phyloP scores from a whole-genome alignment of 1,140 invertebrate genomes.

The Branchinecta lynchi region DNA sequence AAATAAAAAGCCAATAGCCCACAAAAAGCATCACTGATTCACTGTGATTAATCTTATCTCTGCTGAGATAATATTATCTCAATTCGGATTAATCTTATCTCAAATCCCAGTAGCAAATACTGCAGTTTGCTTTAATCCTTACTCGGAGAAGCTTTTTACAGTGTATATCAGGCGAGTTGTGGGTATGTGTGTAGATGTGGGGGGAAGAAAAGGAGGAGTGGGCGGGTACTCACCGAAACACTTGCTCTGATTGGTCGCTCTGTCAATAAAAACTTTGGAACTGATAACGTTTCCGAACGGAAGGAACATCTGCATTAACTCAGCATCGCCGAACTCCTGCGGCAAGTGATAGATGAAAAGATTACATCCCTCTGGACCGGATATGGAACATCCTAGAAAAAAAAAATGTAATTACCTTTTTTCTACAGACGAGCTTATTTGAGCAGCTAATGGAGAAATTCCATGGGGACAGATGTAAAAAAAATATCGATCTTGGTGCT shows the following conservation, averaged over 20 bases:
- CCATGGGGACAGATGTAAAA: conserved; percentile 13
- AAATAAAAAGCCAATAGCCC: too few relatives aligned
- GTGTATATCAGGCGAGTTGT: too few relatives aligned
- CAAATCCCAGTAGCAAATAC: too few relatives aligned
- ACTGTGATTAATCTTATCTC: too few relatives aligned
- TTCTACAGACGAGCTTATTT: too few relatives aligned
- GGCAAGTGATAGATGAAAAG: conserved; percentile 99
- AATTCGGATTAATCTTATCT: too few relatives aligned
- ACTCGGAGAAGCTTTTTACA: too few relatives aligned
- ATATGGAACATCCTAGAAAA: conserved; percentile 65
- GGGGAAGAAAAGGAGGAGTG: conserved; percentile 10
- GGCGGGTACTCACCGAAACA: conserved; percentile 80
- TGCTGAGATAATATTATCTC: too few relatives aligned
- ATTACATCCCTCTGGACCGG: conserved; percentile 98
- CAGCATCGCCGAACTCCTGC: conserved; percentile 94
- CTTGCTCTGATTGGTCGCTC: conserved; percentile 99
- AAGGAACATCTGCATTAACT: conserved; percentile 98
- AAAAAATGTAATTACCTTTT: neutral
- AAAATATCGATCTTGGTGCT: conserved; percentile 2
- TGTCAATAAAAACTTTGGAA: conserved; percentile 98
- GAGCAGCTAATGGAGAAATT: too few relatives aligned
- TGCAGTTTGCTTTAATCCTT: too few relatives aligned
- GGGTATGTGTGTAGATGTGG: too few relatives aligned
- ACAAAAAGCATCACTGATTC: too few relatives aligned
- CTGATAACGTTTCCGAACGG: conserved; percentile 98